Evolutionary conservation across 2,888 invertebrate genomes (phyloP), one percentile per base, ranked within the genome.

Genomic region (Trichopria drosophilae): DNA sequence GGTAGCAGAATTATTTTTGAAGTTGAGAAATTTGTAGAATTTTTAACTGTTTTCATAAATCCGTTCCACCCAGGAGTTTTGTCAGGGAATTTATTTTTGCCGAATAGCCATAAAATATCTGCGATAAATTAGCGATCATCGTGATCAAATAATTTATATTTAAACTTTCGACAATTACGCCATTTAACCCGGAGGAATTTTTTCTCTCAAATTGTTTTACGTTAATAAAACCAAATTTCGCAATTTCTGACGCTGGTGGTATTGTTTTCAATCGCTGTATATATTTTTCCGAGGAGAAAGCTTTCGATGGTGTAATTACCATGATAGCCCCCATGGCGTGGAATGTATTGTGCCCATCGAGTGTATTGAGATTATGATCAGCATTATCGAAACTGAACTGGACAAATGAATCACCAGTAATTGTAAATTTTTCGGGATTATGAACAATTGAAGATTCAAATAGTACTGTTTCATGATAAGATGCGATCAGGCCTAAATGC

Each of bases 31-130:
- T 42, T 35, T 41, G 34, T 51, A 44, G 59, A 53, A 1, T 9
- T 15, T 35, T 45, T 47, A 18, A 49, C 37, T 18, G 52, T 22
- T 15, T 60, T 55, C 58, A 62, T 60, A 32, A 63, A 61, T 39
- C 57, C 64, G 55, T n/a, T n/a, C n/a, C n/a, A n/a, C n/a, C n/a
- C n/a, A n/a, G n/a, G n/a, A n/a, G 61, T 59, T 61, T 61, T 54
- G 37, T 55, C 51, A 49, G 56, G 57, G 51, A 51, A 44, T 46
- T 42, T 37, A 24, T 29, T 49, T 53, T 62, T 59, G 45, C 56
- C 62, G 59, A 57, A 63, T 55, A 49, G 46, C 62, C 63, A 65
- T 56, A 57, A 40, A 55, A 67, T 57, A 58, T 66, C 66, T 58
- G 51, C 53, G 42, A 57, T 41, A 56, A 57, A 45, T 37, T 4